Evolutionary conservation across 1,140 invertebrate species (phyloP).

Genomic region (Neuroterus valhalla): DNA sequence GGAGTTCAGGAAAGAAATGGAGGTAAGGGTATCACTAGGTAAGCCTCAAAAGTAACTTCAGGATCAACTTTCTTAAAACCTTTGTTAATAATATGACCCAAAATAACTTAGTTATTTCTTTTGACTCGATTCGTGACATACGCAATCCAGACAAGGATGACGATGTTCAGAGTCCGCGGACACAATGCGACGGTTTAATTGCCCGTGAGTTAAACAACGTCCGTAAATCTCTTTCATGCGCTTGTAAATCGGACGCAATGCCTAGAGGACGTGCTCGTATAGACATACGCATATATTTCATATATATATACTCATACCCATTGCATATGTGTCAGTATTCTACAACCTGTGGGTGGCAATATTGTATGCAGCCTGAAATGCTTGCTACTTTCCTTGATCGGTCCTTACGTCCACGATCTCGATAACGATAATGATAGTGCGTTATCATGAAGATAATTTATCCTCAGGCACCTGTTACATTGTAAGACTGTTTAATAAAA

Average conservation of each 20-base stretch:
- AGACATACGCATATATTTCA: neutral
- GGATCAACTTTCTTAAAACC: too few relatives aligned
- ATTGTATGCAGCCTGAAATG: neutral
- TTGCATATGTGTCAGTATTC: neutral
- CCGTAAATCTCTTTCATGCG: slow-evolving; percentile 64
- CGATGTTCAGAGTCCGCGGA: slow-evolving; percentile 46
- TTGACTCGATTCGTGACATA: neutral
- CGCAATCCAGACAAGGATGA: slow-evolving; percentile 28
- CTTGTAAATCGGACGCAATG: slow-evolving; percentile 53
- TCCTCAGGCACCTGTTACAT: neutral
- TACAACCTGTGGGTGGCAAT: slow-evolving; percentile 20
- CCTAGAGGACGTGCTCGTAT: slow-evolving; percentile 36
- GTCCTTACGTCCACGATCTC: slow-evolving; percentile 10
- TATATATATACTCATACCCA: neutral
- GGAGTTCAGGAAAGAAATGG: too few relatives aligned
- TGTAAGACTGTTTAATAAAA: neutral
- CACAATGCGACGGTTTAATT: slow-evolving; percentile 57
- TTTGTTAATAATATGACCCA: too few relatives aligned
- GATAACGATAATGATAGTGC: slow-evolving; percentile 24
- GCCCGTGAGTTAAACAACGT: slow-evolving; percentile 46
- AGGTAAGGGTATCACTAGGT: too few relatives aligned
- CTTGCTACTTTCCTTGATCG: slow-evolving; percentile 16
- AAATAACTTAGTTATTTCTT: neutral
- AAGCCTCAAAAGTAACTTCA: too few relatives aligned
- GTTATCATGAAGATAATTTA: slow-evolving; percentile 14